A percentile compares a stretch with the other conserved stretches of the same genome.
phyloP scores from a whole-genome alignment of 2,888 invertebrate genomes.

The Marasmarcha lunaedactyla region DNA sequence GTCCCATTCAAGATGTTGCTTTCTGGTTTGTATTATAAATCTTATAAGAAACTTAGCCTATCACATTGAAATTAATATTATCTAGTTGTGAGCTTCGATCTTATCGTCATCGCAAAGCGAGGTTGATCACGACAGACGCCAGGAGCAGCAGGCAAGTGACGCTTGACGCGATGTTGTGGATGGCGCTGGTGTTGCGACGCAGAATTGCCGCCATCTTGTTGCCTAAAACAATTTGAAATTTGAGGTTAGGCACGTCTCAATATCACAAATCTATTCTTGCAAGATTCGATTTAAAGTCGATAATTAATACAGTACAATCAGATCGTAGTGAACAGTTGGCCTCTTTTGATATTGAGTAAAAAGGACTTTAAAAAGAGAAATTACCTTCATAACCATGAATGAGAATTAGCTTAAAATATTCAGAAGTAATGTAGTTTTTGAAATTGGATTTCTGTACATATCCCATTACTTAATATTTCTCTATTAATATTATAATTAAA shows the following conservation, averaged over 20 bases:
- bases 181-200: constrained; percentile 59
- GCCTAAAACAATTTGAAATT: constrained; percentile 27
- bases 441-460: no score
- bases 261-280: background rate
- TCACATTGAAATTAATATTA: no score
- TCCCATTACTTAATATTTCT: no score
- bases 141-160: constrained; percentile 48
- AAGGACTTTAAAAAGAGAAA: no score
- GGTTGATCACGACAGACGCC: constrained; percentile 44
- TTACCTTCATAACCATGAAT: no score
- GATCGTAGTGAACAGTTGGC: no score
- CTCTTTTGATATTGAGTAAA: background rate
- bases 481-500: no score
- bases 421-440: no score
- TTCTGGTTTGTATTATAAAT: no score
- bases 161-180: constrained; percentile 58
- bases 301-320: background rate
- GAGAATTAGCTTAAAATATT: no score
- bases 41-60: background rate
- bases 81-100: no score
- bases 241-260: background rate
- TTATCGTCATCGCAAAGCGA: constrained; percentile 58
- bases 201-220: constrained; percentile 66
- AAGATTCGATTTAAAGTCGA: constrained; percentile 2
- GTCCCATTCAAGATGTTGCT: no score